phyloP scores from a whole-genome alignment of 2,888 invertebrate species.

The Xylota sylvarum region DNA sequence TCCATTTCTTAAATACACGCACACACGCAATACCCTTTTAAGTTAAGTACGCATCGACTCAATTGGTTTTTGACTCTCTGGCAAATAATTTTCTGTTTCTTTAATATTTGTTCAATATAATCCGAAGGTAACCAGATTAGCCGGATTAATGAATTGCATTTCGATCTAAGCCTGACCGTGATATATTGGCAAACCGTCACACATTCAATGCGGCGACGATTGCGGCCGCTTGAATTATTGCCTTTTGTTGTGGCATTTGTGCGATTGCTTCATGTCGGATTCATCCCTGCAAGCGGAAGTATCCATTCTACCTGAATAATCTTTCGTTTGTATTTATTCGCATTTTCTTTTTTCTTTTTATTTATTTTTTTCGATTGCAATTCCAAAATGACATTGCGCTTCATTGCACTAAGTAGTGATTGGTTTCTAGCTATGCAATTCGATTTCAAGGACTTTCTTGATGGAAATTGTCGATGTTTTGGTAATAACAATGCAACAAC shows the following conservation, averaged over 20 bases:
- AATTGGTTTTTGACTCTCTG: constrained; percentile 57
- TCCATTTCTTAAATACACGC: neutral
- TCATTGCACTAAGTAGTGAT: constrained; percentile 54
- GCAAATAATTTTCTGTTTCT: constrained; percentile 48
- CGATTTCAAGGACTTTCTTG: constrained; percentile 16
- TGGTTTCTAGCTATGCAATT: constrained; percentile 6
- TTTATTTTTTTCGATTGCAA: constrained; percentile 50
- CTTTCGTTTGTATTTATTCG: constrained; percentile 35
- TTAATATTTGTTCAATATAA: constrained; percentile 65
- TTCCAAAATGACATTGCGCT: constrained; percentile 62
- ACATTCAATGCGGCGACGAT: constrained; percentile 72
- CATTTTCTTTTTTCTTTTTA: constrained; percentile 17
- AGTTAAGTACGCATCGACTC: constrained; percentile 24
- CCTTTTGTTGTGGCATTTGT: constrained; percentile 73
- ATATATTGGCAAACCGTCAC: constrained; percentile 72
- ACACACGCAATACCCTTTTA: neutral
- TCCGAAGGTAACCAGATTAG: constrained; percentile 74
- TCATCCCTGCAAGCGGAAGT: constrained; percentile 68
- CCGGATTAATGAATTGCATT: constrained; percentile 75
- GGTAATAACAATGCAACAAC: neutral
- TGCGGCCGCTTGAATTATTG: constrained; percentile 70
- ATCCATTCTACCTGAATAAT: constrained; percentile 72
- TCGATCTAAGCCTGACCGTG: constrained; percentile 73
- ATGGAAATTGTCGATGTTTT: neutral
- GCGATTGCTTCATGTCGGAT: constrained; percentile 66